Conservation (phyloP, 1,140 invertebrate genomes). For the Rhysida immarginata region DNA sequence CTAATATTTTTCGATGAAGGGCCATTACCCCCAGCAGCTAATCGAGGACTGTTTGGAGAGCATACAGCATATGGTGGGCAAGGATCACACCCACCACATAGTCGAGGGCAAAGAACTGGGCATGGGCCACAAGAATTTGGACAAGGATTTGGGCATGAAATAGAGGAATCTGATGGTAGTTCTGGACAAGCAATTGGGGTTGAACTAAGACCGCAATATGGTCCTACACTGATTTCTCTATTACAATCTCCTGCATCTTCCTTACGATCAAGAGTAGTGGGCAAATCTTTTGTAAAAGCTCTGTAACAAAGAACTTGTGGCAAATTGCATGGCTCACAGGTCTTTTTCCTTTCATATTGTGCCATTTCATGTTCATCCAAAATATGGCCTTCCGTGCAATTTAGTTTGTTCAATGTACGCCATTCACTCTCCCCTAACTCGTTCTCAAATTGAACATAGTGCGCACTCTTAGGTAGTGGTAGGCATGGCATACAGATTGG, state of each 20-base stretch:
- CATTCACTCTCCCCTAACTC: no score
- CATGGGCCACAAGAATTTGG: neutral
- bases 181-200: neutral
- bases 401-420: no score
- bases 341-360: no score
- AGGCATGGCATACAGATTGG: no score
- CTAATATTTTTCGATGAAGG: neutral
- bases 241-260: neutral
- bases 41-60: neutral
- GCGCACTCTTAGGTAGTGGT: no score
- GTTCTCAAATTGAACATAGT: no score
- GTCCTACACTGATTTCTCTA: neutral
- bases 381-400: no score
- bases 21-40: neutral
- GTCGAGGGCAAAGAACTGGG: neutral
- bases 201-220: neutral
- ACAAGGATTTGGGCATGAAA: neutral
- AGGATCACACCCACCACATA: neutral
- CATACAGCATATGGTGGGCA: neutral
- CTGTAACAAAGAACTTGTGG: no score
- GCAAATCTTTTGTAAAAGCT: neutral
- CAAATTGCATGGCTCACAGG: no score
- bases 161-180: neutral
- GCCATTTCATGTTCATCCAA: no score
- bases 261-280: neutral